A percentile compares a stretch with the other conserved stretches of the same genome.
phyloP scores from a whole-genome alignment of 2,113 vertebrate species.

The Morone chrysops region DNA sequence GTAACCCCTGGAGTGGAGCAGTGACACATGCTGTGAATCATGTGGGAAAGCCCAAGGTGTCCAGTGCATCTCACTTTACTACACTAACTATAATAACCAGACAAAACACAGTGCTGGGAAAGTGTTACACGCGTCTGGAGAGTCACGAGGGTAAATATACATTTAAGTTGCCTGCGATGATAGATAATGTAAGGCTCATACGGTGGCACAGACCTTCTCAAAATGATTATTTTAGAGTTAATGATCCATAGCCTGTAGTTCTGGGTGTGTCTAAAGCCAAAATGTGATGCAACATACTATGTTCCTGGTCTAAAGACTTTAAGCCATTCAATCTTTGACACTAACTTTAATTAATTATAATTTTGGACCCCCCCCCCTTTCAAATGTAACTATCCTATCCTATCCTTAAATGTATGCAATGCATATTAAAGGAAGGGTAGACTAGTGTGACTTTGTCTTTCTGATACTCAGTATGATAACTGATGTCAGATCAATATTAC shows the following conservation, averaged over 20 bases:
- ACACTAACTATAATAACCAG: constrained; percentile 34
- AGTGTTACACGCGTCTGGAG: neutral
- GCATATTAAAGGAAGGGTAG: too few relatives aligned
- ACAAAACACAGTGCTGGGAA: neutral
- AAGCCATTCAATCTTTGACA: neutral
- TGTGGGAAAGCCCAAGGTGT: constrained; percentile 79
- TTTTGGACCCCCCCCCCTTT: neutral
- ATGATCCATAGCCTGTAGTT: neutral
- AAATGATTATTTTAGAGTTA: neutral
- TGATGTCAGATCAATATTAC: constrained; percentile 14
- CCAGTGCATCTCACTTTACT: constrained; percentile 57
- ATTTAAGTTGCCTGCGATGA: neutral
- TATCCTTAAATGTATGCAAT: neutral
- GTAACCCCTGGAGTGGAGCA: constrained; percentile 73
- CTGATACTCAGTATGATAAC: constrained; percentile 1
- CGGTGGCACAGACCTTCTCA: neutral
- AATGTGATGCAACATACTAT: neutral
- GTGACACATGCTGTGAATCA: constrained; percentile 82
- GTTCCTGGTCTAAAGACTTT: neutral
- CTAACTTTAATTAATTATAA: neutral
- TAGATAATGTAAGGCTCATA: neutral
- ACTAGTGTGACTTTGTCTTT: neutral
- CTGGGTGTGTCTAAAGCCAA: neutral
- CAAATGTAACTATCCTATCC: neutral
- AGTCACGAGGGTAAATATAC: neutral